Evolutionary conservation across 2,113 vertebrate species (phyloP).

Genomic region (Centrocercus urophasianus): DNA sequence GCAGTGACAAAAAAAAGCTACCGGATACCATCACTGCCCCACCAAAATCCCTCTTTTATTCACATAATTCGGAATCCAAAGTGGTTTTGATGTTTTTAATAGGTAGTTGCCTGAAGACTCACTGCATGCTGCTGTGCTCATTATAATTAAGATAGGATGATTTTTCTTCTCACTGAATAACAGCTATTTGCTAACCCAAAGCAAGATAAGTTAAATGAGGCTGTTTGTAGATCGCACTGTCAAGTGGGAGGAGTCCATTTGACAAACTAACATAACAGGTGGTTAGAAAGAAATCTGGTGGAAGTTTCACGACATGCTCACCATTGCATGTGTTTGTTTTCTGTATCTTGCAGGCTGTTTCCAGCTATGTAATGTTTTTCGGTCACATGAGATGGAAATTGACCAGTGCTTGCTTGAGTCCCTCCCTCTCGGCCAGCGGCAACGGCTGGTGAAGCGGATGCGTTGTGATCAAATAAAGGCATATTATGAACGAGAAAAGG

Average conservation of each 20-base stretch:
- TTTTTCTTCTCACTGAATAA: background rate
- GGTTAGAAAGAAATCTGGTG: background rate
- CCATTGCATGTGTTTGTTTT: background rate
- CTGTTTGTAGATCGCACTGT: background rate
- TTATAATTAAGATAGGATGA: background rate
- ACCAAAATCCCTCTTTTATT: background rate
- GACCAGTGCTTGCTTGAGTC: conserved; percentile 99
- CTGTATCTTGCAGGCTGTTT: conserved; percentile 87
- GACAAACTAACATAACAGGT: background rate
- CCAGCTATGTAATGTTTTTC: conserved; percentile 97
- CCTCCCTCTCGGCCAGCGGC: conserved; percentile 92
- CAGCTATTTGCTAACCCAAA: background rate
- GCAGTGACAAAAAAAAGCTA: background rate
- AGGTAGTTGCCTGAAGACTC: background rate
- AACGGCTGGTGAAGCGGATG: conserved; percentile 93
- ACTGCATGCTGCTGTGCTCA: background rate
- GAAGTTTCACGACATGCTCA: background rate
- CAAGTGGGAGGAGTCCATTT: accelerated
- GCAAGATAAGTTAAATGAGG: background rate
- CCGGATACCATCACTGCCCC: background rate
- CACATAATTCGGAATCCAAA: background rate
- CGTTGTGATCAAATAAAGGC: conserved; percentile 93
- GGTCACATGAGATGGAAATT: conserved; percentile 97
- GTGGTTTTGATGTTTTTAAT: background rate
- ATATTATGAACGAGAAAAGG: conserved; percentile 92